Evolutionary conservation across 2,888 invertebrate genomes (phyloP), one percentile per base, ranked within the genome.

Genomic region (Ochropacha duplaris): DNA sequence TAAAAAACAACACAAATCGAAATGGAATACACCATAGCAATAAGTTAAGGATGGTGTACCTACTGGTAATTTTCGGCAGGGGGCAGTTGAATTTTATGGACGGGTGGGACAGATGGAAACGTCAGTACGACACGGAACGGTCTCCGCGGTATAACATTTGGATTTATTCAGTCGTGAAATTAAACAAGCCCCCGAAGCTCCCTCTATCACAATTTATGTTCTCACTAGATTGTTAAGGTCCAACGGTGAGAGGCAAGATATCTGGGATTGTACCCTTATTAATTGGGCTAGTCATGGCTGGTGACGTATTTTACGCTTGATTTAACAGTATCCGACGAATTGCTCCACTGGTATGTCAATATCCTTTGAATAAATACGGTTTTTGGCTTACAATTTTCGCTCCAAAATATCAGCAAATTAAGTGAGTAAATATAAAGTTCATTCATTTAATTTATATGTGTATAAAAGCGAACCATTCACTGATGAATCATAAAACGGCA

Each of bases 101-200:
- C 70, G 79, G 44, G 12, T 34, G 52, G 83, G 77, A 75, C 84
- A 81, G 80, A 82, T 79, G 83, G 75, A 79, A 79, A 78, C 75
- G 83, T 80, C 82, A 82, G 65, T 72, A 66, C 63, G 71, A 66
- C 66, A 61, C 65, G 69, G 74, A 65, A 66, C 74, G 71, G 72
- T 77, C 84, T 81, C 83, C 66, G 72, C 76, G 81, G 84, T 84
- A 87, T 84, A 87, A 85, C 91, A 89, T 91, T 90, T 85, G 88
- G 87, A 90, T 90, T 91, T 90, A 91, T 91, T 88, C 90, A 90
- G 85, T 85, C 91, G 90, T 92, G 91, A 92, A 91, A 92, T 90
- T 88, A 91, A 90, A 90, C 89, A 90, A 87, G 86, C 84, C 87
- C 36, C 86, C 86, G 69, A 67, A 74, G 86, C 86, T 79, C 83